These are phyloP conservation scores for Hycleus phaleratus DNA, from an alignment of 1,140 invertebrate genomes.

Conservation along the genomic window DNA sequence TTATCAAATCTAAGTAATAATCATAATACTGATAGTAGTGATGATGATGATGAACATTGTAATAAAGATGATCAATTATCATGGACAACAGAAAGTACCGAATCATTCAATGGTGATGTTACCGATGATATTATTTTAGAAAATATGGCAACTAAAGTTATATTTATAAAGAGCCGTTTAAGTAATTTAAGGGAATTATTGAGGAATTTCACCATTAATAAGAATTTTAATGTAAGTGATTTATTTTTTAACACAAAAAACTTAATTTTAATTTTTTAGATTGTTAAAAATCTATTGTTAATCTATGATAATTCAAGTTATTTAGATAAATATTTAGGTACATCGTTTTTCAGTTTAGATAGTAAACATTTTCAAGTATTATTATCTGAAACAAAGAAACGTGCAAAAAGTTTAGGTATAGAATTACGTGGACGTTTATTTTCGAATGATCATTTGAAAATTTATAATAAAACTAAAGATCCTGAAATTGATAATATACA, in stretches of 20 bases:
- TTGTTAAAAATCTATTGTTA: conserved; percentile 67
- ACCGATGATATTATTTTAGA: conserved; percentile 34
- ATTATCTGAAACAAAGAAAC: conserved; percentile 34
- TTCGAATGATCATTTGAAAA: conserved; percentile 22
- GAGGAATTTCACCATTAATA: conserved; percentile 26
- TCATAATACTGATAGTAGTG: conserved; percentile 49
- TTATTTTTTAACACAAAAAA: background rate
- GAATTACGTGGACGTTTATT: conserved; percentile 35
- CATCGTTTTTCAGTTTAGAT: conserved; percentile 61
- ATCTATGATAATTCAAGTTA: conserved; percentile 82
- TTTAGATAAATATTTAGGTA: conserved; percentile 75
- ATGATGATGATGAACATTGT: conserved; percentile 40
- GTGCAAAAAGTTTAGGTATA: conserved; percentile 32
- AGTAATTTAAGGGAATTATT: conserved; percentile 35
- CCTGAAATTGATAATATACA: conserved; percentile 38
- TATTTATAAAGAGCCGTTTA: conserved; percentile 36
- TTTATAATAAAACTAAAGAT: conserved; percentile 26
- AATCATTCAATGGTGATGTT: conserved; percentile 39
- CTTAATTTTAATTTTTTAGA: conserved; percentile 34
- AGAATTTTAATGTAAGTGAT: conserved; percentile 33
- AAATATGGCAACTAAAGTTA: conserved; percentile 35
- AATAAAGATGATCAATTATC: conserved; percentile 40
- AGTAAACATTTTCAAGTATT: conserved; percentile 36
- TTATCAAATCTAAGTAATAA: conserved; percentile 47
- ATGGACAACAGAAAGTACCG: conserved; percentile 77